Percentiles rank a stretch among this genome's conserved stretches.
Evolutionary conservation across 2,888 invertebrate species (phyloP).

Genomic region (Mylabris sibirica): DNA sequence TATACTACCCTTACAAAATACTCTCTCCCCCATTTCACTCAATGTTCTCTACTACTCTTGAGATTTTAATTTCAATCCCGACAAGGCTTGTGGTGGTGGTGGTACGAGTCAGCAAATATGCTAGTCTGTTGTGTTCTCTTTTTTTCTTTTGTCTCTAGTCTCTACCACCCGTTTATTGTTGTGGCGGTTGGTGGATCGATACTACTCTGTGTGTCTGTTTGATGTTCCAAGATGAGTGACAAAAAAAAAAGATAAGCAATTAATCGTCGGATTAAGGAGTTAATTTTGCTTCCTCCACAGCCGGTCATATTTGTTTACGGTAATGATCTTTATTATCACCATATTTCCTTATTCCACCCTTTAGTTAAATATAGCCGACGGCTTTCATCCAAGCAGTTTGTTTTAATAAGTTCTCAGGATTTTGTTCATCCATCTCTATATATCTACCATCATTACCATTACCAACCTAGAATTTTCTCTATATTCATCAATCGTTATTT

Average conservation of each 20-base stretch:
- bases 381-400: slow-evolving; percentile 37
- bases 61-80: slow-evolving; percentile 49
- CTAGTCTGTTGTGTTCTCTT: slow-evolving; percentile 29
- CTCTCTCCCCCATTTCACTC: slow-evolving; percentile 34
- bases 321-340: slow-evolving; percentile 41
- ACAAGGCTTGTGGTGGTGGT: slow-evolving; percentile 37
- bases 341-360: slow-evolving; percentile 43
- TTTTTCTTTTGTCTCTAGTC: slow-evolving; percentile 10
- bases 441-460: slow-evolving; percentile 12
- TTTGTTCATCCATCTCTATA: slow-evolving; percentile 20
- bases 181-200: slow-evolving; percentile 16
- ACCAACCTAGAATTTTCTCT: slow-evolving; percentile 24
- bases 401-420: slow-evolving; percentile 41
- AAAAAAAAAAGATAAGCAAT: slow-evolving; percentile 21
- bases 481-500: slow-evolving; percentile 31
- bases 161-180: background rate
- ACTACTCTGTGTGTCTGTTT: slow-evolving; percentile 19
- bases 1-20: slow-evolving; percentile 30
- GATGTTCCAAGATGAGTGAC: slow-evolving; percentile 15
- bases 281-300: slow-evolving; percentile 36
- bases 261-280: slow-evolving; percentile 28
- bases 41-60: slow-evolving; percentile 38
- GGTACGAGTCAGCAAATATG: slow-evolving; percentile 44
- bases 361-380: slow-evolving; percentile 38
- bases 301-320: slow-evolving; percentile 37